These are phyloP conservation scores for Ceratina japonica DNA, from an alignment of 1,140 invertebrate species.

Conservation along the genomic window DNA sequence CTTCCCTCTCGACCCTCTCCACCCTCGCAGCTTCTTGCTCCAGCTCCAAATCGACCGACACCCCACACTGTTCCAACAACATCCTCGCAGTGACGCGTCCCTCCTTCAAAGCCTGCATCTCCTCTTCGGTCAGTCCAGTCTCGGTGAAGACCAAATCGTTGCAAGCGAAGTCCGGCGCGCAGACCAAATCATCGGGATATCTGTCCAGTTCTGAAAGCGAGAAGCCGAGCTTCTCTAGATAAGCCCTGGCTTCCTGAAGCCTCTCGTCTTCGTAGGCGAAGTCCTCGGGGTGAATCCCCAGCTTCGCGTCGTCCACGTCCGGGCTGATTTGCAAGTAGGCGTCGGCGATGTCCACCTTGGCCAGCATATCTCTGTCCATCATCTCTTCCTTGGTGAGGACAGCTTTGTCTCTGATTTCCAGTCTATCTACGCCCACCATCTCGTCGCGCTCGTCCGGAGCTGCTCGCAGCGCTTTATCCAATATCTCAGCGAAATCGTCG, in stretches of 20 bases:
- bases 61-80: background rate
- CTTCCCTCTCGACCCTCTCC: background rate
- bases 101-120: conserved; percentile 8
- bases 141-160: conserved; percentile 40
- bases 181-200: conserved; percentile 39
- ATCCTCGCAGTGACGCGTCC: background rate
- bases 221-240: conserved; percentile 19
- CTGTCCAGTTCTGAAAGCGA: conserved; percentile 36
- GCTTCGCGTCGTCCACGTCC: background rate
- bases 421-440: conserved; percentile 22
- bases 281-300: conserved; percentile 26
- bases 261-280: conserved; percentile 1
- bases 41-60: background rate
- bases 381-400: background rate
- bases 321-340: too few species aligned
- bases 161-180: conserved; percentile 47
- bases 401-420: conserved; percentile 40
- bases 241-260: conserved; percentile 9
- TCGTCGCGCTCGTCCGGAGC: background rate
- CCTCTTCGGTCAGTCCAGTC: conserved; percentile 40
- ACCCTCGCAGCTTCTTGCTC: background rate
- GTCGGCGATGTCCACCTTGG: background rate
- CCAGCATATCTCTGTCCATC: background rate
- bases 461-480: background rate
- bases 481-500: conserved; percentile 54